Base-by-base conservation (phyloP, 2,888 invertebrate species). In the Latrodectus elegans region DNA sequence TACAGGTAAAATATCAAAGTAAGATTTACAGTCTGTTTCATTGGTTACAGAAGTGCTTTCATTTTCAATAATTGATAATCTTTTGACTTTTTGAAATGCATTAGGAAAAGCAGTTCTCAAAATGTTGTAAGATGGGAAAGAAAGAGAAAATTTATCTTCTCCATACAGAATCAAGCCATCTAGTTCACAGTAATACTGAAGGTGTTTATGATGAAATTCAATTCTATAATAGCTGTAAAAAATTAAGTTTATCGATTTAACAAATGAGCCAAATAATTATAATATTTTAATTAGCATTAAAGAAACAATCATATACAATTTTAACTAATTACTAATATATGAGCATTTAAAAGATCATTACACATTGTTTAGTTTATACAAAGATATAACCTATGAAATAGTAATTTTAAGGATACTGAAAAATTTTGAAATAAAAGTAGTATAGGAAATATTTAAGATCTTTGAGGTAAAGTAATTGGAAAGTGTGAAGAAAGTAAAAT, bases 101-200 rank as follows among this genome's bases (percentile, higher is more conserved):
- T n/a, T 17, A n/a, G 26, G 67, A 17, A 17, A 22, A 60, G 38
- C n/a, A n/a, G 71, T 15, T 12, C 14, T 71, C 6, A 60, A 53
- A 22, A 83, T 52, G 14, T 22, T 53, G 91, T 80, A 68, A n/a
- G n/a, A 68, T 77, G 77, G n/a, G 51, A 83, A 75, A 49, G 15
- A 70, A 15, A 14, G 14, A 73, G 74, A 38, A 53, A 73, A 77
- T 71, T n/a, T 72, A n/a, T 77, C 70, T 77, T 89, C 94, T 0
- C 97, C 97, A 90, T 95, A 95, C 60, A 97, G 93, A 89, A 96
- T 92, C 2, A 98, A 95, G 17, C 96, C 97, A 93, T 98, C 97
- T 78, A 98, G 92, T 91, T 97, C 96, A 15, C 96, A 96, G 92
- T 97, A 97, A 92, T 97, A 97, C 68, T 95, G 95, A 78, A 97